Evolutionary conservation across 2,113 vertebrate genomes (phyloP).

Genomic region (Bagarius yarrelli): DNA sequence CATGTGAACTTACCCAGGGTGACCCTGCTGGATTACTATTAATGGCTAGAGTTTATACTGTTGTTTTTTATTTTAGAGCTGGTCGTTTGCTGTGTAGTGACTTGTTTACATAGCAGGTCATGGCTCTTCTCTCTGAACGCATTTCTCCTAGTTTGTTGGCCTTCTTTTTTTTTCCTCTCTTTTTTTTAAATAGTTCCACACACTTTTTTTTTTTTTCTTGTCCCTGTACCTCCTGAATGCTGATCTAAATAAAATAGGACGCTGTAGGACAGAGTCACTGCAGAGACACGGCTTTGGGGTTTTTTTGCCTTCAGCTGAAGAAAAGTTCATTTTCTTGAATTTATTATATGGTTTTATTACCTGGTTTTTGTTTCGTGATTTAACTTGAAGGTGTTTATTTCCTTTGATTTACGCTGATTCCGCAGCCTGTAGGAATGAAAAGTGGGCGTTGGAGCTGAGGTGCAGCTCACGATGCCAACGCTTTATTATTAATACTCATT

Average conservation of each 20-base stretch:
- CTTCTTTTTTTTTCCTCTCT: not conserved
- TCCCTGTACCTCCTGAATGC: slow-evolving; percentile 20
- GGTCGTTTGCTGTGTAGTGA: not conserved
- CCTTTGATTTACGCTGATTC: not conserved
- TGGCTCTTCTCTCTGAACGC: not conserved
- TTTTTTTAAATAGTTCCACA: slow-evolving; percentile 32
- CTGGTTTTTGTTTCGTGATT: not conserved
- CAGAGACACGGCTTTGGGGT: not conserved
- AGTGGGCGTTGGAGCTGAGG: not conserved
- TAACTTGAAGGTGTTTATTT: too few relatives aligned
- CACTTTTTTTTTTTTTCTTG: slow-evolving; percentile 27
- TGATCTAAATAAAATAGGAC: slow-evolving; percentile 36
- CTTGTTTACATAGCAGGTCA: not conserved
- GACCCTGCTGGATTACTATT: not conserved
- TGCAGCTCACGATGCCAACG: not conserved
- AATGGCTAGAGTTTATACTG: not conserved
- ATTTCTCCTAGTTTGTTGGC: slow-evolving; percentile 20
- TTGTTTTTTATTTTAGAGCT: not conserved
- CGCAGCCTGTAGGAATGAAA: not conserved
- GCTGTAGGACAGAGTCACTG: slow-evolving; percentile 7
- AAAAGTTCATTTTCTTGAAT: not conserved
- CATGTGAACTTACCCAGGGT: not conserved
- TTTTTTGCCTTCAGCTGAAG: not conserved
- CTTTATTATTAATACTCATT: not conserved
- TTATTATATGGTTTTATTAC: not conserved